Conservation (phyloP, 2,113 vertebrate species). For the Polypterus bichir region DNA sequence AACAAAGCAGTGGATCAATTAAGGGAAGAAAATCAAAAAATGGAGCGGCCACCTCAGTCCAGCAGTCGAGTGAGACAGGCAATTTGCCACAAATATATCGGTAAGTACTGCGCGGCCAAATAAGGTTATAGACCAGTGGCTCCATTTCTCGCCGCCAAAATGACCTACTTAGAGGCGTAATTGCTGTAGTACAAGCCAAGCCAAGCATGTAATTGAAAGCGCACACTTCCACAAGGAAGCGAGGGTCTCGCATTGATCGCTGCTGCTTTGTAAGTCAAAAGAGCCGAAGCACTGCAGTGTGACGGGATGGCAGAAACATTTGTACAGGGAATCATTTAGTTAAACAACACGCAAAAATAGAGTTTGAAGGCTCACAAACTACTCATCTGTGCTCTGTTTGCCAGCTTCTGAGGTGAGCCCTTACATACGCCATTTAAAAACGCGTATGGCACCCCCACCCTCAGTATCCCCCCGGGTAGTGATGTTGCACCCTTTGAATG, state of each 20-base stretch:
- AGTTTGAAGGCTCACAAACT: not conserved
- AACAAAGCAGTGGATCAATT: no score
- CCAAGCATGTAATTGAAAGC: slow-evolving; percentile 65
- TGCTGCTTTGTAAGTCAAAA: slow-evolving; percentile 36
- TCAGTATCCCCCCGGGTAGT: no score
- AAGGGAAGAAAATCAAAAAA: not conserved
- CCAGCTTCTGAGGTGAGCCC: no score
- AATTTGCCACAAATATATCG: slow-evolving; percentile 46
- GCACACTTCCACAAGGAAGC: slow-evolving; percentile 34
- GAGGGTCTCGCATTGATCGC: slow-evolving; percentile 24
- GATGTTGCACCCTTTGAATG: no score
- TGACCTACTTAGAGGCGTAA: slow-evolving; percentile 56
- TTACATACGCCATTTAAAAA: no score
- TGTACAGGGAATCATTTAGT: slow-evolving; percentile 45
- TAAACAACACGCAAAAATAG: slow-evolving; percentile 28
- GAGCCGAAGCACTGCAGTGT: slow-evolving; percentile 26
- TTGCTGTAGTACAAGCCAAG: slow-evolving; percentile 50
- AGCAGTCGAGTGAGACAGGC: slow-evolving; percentile 49
- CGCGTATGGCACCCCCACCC: no score
- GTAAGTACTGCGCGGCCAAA: slow-evolving; percentile 40
- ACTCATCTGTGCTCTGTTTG: not conserved
- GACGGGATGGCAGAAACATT: slow-evolving; percentile 32
- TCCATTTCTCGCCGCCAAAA: slow-evolving; percentile 54
- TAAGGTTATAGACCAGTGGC: slow-evolving; percentile 47
- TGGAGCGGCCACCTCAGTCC: slow-evolving; percentile 2